These are phyloP conservation scores for Stenolophus ochropezus DNA, from an alignment of 2,888 invertebrate species.

Conservation along the genomic window DNA sequence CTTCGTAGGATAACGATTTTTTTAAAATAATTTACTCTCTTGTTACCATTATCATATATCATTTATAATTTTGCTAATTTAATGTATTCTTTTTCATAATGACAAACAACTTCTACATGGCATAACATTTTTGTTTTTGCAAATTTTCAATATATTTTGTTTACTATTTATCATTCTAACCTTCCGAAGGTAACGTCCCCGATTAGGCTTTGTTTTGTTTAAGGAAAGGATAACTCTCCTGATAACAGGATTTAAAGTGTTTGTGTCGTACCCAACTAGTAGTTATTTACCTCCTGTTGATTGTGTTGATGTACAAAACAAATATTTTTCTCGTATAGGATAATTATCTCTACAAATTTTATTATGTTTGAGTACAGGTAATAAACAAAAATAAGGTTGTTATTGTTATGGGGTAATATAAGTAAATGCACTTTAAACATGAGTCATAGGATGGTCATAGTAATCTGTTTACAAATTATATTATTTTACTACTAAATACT, in stretches of 20 bases:
- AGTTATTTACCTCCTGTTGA: background rate
- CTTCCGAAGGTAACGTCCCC: too few species aligned
- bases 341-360: too few species aligned
- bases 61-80: too few species aligned
- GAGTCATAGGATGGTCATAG: background rate
- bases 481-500: background rate
- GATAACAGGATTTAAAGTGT: background rate
- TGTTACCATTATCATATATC: too few species aligned
- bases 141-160: too few species aligned
- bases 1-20: too few species aligned
- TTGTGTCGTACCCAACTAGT: background rate
- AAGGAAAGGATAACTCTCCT: background rate
- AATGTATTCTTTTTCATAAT: too few species aligned
- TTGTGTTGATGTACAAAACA: background rate
- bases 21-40: too few species aligned
- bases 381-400: slow-evolving; percentile 8
- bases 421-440: background rate
- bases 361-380: background rate
- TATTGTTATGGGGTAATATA: background rate
- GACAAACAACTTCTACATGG: too few species aligned
- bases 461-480: background rate
- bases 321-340: background rate
- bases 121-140: too few species aligned
- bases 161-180: too few species aligned
- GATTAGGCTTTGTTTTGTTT: too few species aligned